Evolutionary conservation across 2,888 invertebrate genomes (phyloP).

Genomic region (Drosophila mimetica): DNA sequence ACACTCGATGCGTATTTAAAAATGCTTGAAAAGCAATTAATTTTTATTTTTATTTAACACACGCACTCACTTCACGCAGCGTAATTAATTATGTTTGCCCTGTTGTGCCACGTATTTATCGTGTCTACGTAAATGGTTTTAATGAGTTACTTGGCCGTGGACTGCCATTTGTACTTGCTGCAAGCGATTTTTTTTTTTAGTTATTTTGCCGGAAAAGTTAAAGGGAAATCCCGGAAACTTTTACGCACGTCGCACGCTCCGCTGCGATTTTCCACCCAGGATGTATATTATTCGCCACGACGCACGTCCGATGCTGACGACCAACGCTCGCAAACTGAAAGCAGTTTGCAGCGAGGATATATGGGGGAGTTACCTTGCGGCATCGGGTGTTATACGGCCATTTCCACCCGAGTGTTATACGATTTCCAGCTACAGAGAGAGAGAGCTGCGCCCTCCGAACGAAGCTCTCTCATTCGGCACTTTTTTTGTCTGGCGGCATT

Average conservation of each 20-base stretch:
- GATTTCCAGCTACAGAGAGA: slow-evolving; percentile 59
- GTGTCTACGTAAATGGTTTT: slow-evolving; percentile 44
- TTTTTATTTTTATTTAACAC: slow-evolving; percentile 43
- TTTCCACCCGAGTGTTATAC: slow-evolving; percentile 23
- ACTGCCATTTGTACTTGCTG: background rate
- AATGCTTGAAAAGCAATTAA: slow-evolving; percentile 75
- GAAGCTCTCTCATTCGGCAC: slow-evolving; percentile 7
- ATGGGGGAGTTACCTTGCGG: background rate
- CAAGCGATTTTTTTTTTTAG: slow-evolving; percentile 12
- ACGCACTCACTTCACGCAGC: slow-evolving; percentile 29
- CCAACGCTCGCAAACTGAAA: slow-evolving; percentile 80
- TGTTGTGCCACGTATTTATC: slow-evolving; percentile 56
- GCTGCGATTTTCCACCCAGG: slow-evolving; percentile 5
- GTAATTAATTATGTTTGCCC: slow-evolving; percentile 73
- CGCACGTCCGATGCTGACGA: slow-evolving; percentile 76
- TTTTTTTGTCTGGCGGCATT: slow-evolving; percentile 36
- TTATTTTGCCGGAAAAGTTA: slow-evolving; percentile 8
- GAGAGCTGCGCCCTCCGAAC: slow-evolving; percentile 8
- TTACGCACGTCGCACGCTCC: slow-evolving; percentile 34
- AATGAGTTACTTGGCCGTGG: slow-evolving; percentile 6
- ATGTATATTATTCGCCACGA: slow-evolving; percentile 12
- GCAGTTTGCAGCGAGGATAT: slow-evolving; percentile 5
- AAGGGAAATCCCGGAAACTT: slow-evolving; percentile 1
- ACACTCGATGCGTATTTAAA: slow-evolving; percentile 64
- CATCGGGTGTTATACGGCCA: slow-evolving; percentile 38